Evolutionary conservation across 2,113 vertebrate species (phyloP), one percentile per base, ranked within the genome.

Genomic region (Brachyhypopomus occidentalis): DNA sequence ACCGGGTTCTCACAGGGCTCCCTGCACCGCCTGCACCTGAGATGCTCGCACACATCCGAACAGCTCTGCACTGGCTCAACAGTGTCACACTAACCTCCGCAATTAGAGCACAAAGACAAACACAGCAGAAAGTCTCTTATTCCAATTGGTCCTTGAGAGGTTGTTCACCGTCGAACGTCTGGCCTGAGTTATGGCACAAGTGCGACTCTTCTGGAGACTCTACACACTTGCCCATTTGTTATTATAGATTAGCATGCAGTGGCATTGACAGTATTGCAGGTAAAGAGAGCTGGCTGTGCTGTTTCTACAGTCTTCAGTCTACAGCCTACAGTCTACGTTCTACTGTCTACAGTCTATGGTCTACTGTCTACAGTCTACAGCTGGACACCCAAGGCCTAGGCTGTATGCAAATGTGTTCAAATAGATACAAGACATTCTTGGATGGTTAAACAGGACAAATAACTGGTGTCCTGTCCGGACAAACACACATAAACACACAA

Each of bases 381-480:
- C 55, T 38, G 73, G 73, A 62, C 41, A 25, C n/a, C 52, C 55
- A 71, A 74, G 74, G 52, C 38, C 66, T 41, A 0, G 2, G 36
- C 30, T 8, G 1, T 16, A 45, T 58, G 41, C 72, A 52, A 52
- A 14, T 11, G 45, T 52, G 45, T 52, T 52, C 45, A 52, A 11
- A 52, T 52, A 52, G 8, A 52, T 9, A 3, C 12, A 11, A 11
- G 45, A 14, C 12, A 14, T 52, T 75, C 17, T 25, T 11, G 45
- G 69, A 62, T 58, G 27, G 89, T 89, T 89, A 89, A 86, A 78
- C 77, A 87, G 25, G 41, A 88, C 85, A 83, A 89, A 78, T 41
- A 74, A 87, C 84, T 82, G 82, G 86, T 80, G 88, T 88, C 88
- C 83, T 81, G 85, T 64, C 69, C 74, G 27, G 41, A 56, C 76